phyloP scores from a whole-genome alignment of 1,140 invertebrate species.

The Harpegnathos saltator region DNA sequence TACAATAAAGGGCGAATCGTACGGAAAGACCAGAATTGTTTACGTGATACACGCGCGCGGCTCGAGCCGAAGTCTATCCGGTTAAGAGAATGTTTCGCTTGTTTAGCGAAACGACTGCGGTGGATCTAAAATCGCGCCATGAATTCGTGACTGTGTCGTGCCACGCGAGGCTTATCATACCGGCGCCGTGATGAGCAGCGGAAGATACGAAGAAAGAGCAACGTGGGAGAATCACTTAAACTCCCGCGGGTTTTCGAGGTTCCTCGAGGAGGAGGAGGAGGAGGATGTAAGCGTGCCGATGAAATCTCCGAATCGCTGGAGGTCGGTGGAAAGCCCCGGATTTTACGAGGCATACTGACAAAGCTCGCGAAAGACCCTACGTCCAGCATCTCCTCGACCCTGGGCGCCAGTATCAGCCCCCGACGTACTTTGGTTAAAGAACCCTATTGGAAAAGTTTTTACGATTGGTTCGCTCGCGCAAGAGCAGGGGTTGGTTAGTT shows the following conservation, averaged over 20 bases:
- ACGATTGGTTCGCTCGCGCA: conserved; percentile 67
- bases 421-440: conserved; percentile 63
- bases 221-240: conserved; percentile 68
- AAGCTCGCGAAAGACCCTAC: conserved; percentile 66
- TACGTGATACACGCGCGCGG: too few species aligned
- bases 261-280: not conserved
- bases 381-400: conserved; percentile 48
- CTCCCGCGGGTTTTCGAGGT: conserved; percentile 36
- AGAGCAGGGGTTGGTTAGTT: conserved; percentile 2
- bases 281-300: conserved; percentile 56
- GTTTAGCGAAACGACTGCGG: not conserved
- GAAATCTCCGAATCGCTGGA: conserved; percentile 66
- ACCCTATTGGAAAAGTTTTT: conserved; percentile 76
- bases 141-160: conserved; percentile 28
- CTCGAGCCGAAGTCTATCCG: too few species aligned
- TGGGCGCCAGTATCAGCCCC: conserved; percentile 47
- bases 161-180: conserved; percentile 18
- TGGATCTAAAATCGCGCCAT: not conserved
- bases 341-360: conserved; percentile 72
- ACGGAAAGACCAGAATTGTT: too few species aligned
- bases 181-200: not conserved
- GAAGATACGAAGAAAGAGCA: conserved; percentile 47
- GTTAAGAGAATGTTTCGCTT: not conserved
- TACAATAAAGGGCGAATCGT: too few species aligned
- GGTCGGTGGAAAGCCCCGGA: conserved; percentile 34